These are phyloP conservation scores for Drosophila stalkeri DNA, from an alignment of 2,888 invertebrate genomes.

Conservation along the genomic window DNA sequence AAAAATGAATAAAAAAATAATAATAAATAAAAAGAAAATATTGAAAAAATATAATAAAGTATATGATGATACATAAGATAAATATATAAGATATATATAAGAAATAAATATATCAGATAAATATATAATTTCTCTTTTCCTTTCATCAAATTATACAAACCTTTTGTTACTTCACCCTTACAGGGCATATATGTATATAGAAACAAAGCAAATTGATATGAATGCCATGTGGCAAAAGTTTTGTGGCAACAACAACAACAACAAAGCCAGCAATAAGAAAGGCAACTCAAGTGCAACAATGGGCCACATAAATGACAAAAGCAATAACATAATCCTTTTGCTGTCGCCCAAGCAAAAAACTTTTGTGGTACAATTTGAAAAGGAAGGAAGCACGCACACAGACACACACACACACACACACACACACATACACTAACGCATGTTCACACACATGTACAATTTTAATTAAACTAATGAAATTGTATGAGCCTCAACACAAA, in stretches of 20 bases:
- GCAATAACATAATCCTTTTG: constrained; percentile 73
- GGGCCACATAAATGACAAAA: constrained; percentile 70
- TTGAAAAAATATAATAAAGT: too few species aligned
- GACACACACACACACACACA: constrained; percentile 4
- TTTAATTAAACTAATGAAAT: constrained; percentile 83
- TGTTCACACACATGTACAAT: constrained; percentile 44
- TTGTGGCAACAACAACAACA: constrained; percentile 49
- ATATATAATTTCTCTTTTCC: not conserved
- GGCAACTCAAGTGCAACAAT: constrained; percentile 54
- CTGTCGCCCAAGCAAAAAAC: constrained; percentile 41
- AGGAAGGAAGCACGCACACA: constrained; percentile 54
- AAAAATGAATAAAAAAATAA: too few species aligned
- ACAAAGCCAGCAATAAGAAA: constrained; percentile 19
- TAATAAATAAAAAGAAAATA: too few species aligned
- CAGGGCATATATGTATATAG: constrained; percentile 24
- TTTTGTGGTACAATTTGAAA: constrained; percentile 77
- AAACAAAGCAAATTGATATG: constrained; percentile 70
- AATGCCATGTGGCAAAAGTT: constrained; percentile 73
- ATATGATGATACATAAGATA: too few species aligned
- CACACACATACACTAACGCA: constrained; percentile 2
- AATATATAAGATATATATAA: too few species aligned
- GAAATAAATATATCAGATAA: not conserved
- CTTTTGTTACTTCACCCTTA: not conserved
- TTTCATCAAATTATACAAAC: not conserved
- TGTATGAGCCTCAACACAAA: constrained; percentile 44